phyloP scores from a whole-genome alignment of 2,113 vertebrate species.

The Felis catus region DNA sequence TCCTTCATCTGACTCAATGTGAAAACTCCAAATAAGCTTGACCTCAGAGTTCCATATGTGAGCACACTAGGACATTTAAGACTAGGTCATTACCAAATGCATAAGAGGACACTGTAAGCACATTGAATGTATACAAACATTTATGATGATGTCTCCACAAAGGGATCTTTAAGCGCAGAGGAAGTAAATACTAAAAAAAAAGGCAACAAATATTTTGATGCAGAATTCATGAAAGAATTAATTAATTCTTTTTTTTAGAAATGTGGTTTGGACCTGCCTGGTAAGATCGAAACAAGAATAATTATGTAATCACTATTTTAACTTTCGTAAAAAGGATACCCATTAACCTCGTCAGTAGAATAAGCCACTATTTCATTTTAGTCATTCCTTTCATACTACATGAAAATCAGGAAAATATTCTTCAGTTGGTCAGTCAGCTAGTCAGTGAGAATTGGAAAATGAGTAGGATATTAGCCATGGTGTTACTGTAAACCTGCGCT shows the following conservation, averaged over 20 bases:
- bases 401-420: neutral
- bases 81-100: constrained; percentile 11
- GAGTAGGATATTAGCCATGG: neutral
- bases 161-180: neutral
- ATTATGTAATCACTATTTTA: neutral
- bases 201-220: neutral
- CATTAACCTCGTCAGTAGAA: neutral
- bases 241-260: neutral
- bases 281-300: neutral
- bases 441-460: neutral
- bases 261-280: neutral
- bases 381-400: neutral
- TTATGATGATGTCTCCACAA: neutral
- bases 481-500: neutral
- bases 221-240: neutral
- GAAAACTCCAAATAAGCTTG: constrained; percentile 30
- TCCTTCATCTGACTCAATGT: constrained; percentile 23
- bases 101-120: neutral
- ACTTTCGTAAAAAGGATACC: neutral
- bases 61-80: neutral
- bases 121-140: neutral
- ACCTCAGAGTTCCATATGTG: neutral
- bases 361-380: constrained; percentile 43
- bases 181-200: neutral
- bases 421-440: neutral